Evolutionary conservation across 2,113 vertebrate genomes (phyloP).

Genomic region (Pseudorectes ferrugineus): DNA sequence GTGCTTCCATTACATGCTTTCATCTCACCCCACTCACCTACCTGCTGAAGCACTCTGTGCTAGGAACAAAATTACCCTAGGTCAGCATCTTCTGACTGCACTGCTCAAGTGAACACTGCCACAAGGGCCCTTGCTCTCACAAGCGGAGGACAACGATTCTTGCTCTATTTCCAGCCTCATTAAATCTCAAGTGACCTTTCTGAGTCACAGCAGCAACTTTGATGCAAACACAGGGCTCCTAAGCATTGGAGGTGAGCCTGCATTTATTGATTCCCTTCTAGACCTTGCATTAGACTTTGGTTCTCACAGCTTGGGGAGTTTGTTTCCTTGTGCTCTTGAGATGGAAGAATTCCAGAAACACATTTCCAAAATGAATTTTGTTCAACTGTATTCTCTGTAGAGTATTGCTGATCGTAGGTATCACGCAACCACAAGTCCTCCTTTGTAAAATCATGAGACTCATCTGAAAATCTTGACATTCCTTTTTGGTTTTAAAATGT

Average conservation of each 20-base stretch:
- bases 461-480: neutral
- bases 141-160: neutral
- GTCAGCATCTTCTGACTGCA: neutral
- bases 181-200: neutral
- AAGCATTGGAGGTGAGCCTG: neutral
- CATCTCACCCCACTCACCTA: neutral
- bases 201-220: neutral
- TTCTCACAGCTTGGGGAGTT: neutral
- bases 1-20: neutral
- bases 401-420: neutral
- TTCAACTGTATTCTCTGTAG: fast-evolving
- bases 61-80: neutral
- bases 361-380: neutral
- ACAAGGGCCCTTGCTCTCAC: neutral
- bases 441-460: neutral
- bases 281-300: neutral
- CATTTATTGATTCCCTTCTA: neutral
- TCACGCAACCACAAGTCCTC: neutral
- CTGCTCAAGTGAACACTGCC: neutral
- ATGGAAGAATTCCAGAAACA: neutral
- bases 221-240: neutral
- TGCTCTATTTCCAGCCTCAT: neutral
- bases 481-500: neutral
- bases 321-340: neutral
- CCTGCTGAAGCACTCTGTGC: neutral